Conservation (phyloP, 2,797 vertebrate genomes). For the Buceros bicornis region DNA sequence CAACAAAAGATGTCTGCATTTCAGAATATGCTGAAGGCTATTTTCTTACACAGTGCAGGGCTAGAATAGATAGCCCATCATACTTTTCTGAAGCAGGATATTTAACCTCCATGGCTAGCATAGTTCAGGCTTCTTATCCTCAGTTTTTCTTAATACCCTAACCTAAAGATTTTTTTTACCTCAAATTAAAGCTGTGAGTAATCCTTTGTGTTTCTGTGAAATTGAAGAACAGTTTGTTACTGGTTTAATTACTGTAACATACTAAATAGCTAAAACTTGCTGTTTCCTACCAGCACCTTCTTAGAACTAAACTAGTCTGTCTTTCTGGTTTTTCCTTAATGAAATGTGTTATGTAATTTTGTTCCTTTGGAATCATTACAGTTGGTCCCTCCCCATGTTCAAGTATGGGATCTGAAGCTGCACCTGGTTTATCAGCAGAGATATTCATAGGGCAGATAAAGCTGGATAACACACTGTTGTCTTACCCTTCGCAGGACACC, state of each 20-base stretch:
- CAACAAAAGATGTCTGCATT: background rate
- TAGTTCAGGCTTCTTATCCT: background rate
- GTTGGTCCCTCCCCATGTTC: background rate
- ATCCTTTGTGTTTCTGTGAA: conserved; percentile 24
- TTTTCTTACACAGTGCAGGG: background rate
- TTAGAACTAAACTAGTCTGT: background rate
- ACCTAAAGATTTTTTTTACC: background rate
- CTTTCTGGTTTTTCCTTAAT: background rate
- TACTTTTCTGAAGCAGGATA: background rate
- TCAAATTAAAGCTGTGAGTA: conserved; percentile 7
- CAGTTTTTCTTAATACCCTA: background rate
- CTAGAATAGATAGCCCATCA: background rate
- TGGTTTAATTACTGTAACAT: background rate
- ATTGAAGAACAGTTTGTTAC: background rate
- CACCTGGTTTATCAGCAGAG: background rate
- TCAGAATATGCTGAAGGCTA: background rate
- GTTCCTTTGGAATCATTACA: background rate
- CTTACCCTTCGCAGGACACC: background rate
- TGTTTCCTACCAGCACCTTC: background rate
- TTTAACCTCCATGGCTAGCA: background rate
- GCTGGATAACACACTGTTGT: background rate
- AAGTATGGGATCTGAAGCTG: background rate
- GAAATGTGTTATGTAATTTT: background rate
- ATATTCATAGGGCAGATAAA: background rate
- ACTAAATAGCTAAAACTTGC: conserved; percentile 14